Evolutionary conservation across 53 echinoderm and acorn worm genomes (phyloP).

Genomic region (Henricia sp.): DNA sequence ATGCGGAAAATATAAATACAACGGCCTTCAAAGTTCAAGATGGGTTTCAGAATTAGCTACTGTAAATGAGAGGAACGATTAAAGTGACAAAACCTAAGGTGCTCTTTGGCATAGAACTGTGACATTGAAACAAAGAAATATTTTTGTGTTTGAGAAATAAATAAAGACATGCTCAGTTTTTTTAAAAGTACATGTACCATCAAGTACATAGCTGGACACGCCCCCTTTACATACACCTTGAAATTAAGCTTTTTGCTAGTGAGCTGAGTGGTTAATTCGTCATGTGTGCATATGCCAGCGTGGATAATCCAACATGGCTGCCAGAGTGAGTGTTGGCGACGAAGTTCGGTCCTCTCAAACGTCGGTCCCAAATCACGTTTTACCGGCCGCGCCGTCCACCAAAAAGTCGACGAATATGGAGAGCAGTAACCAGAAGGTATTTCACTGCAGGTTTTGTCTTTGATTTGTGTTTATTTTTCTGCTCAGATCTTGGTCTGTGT

Average conservation of each 20-base stretch:
- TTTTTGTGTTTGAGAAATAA: too few species aligned
- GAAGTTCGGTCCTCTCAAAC: conserved; percentile 59
- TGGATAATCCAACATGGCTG: conserved; percentile 85
- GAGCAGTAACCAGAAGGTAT: conserved; percentile 74
- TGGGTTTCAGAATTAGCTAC: too few species aligned
- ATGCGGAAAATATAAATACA: too few species aligned
- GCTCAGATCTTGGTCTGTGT: background rate
- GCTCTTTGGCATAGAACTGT: too few species aligned
- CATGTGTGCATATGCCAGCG: conserved; percentile 92
- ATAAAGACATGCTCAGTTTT: too few species aligned
- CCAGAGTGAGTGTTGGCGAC: conserved; percentile 76
- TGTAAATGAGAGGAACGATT: too few species aligned
- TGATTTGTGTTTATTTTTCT: background rate
- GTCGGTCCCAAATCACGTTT: conserved; percentile 53
- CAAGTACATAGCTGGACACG: background rate
- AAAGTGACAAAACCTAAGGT: too few species aligned
- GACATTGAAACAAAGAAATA: too few species aligned
- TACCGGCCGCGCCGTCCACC: conserved; percentile 13
- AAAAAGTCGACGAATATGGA: conserved; percentile 57
- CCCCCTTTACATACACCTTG: background rate
- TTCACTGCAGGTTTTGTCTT: background rate
- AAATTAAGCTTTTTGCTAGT: conserved; percentile 13
- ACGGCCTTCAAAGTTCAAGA: too few species aligned
- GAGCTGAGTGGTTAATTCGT: conserved; percentile 40
- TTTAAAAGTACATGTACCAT: too few species aligned